Percentiles rank a stretch among this genome's conserved stretches.
These are phyloP conservation scores for Miniopterus natalensis DNA, from an alignment of 2,113 vertebrate species.

Conservation along the genomic window DNA sequence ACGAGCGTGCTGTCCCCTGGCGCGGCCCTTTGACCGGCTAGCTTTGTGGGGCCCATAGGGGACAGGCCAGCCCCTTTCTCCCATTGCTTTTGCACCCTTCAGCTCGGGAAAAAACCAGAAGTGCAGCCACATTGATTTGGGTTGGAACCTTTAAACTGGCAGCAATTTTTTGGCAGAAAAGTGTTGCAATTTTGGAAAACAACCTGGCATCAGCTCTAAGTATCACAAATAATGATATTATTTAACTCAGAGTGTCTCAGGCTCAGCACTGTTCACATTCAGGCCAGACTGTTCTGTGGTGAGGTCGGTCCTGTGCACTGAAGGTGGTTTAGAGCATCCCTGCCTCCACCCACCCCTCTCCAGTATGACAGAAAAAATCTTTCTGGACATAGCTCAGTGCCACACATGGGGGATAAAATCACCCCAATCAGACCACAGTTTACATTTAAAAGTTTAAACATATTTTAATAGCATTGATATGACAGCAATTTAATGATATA, in stretches of 20 bases:
- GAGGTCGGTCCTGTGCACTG: neutral
- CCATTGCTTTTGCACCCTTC: neutral
- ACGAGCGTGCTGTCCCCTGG: too few relatives aligned
- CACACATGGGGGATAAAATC: neutral
- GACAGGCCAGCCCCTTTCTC: too few relatives aligned
- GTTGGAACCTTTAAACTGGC: neutral
- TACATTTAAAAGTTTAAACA: neutral
- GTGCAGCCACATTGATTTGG: accelerated
- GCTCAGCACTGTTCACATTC: neutral
- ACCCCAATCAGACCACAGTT: neutral
- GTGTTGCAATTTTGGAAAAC: neutral
- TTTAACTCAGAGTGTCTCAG: neutral
- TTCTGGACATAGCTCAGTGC: neutral
- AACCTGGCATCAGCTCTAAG: neutral
- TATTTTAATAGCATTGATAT: neutral
- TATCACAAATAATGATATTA: neutral
- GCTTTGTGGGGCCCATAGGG: too few relatives aligned
- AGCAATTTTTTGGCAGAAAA: neutral
- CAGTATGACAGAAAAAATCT: neutral
- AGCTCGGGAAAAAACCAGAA: accelerated
- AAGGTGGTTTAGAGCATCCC: neutral
- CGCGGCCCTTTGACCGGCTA: too few relatives aligned
- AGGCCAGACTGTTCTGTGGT: neutral
- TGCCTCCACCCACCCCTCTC: accelerated
- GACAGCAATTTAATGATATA: neutral